Base-by-base conservation (phyloP, 2,888 invertebrate species). In the Eilema griseolum region DNA sequence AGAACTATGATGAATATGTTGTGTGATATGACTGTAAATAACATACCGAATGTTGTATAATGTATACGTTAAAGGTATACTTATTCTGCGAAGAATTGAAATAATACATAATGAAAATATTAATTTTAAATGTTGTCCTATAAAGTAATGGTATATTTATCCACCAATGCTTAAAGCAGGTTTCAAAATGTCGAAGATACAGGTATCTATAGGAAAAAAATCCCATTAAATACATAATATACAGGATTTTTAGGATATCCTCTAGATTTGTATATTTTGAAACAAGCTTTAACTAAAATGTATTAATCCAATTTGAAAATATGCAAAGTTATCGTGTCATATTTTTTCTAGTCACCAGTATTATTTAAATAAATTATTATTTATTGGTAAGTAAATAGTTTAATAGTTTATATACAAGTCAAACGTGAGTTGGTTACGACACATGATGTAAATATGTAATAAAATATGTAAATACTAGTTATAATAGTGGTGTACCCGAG, bases 11-110 rank as follows among this genome's bases (percentile, higher is more conserved):
- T 73, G 75, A 83, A 86, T 84, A 85, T 86, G 87, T 86, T 89
- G 89, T 91, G 91, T 91, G 87, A 85, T 89, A 90, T 82, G 83
- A 86, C 78, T 93, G 92, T 93, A 93, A 90, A 92, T 92, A 93
- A 85, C 85, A 87, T 88, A 86, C 85, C 85, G 86, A 83, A 84
- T 83, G 86, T 87, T 86, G 92, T 94, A 33, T 61, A n/a, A 31
- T 10, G 31, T 61, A 93, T 93, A 93, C 93, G 92, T 90, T 88
- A 85, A 79, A 87, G 85, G 90, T 92, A 90, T 91, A 91, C 89
- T 82, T 76, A 79, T 81, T 79, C 69, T 77, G 78, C 74, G 73
- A 83, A 77, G 69, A 75, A 78, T 76, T 73, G 71, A 79, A 70
- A 69, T 73, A 67, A 56, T 70, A 57, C 70, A 73, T 75, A 52